These are phyloP conservation scores for Megalops cyprinoides DNA, from an alignment of 2,797 vertebrate species.

Conservation along the genomic window DNA sequence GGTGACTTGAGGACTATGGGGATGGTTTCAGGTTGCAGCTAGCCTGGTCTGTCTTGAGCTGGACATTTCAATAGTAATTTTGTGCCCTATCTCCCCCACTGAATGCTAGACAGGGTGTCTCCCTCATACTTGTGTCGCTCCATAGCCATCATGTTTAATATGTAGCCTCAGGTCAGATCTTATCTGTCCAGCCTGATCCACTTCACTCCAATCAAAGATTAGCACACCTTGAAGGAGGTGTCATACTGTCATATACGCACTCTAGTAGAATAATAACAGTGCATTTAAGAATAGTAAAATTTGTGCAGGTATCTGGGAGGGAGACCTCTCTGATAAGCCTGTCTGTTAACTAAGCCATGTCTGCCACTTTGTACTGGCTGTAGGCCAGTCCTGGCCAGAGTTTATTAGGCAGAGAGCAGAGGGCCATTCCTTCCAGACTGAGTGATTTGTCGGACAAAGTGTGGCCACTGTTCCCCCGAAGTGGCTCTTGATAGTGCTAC, in stretches of 20 bases:
- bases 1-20: too few species aligned
- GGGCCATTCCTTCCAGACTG: too few species aligned
- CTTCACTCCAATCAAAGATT: neutral
- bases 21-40: too few species aligned
- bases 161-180: neutral
- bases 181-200: constrained; percentile 1
- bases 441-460: constrained; percentile 40
- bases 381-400: constrained; percentile 47
- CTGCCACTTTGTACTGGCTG: constrained; percentile 43
- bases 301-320: constrained; percentile 20
- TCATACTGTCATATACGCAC: neutral
- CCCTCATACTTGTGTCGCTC: neutral
- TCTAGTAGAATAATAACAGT: neutral
- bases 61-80: neutral
- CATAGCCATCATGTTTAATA: neutral
- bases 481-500: neutral
- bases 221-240: neutral
- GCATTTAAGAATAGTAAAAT: constrained; percentile 33
- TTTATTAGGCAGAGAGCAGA: constrained; percentile 49
- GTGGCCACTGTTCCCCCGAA: constrained; percentile 7
- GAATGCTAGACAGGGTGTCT: neutral
- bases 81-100: neutral
- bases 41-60: neutral
- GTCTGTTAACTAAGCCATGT: neutral
- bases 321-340: neutral